A percentile compares a stretch with the other conserved stretches of the same genome.
phyloP scores from a whole-genome alignment of 2,888 invertebrate species.

The Drosophila kokeensis region DNA sequence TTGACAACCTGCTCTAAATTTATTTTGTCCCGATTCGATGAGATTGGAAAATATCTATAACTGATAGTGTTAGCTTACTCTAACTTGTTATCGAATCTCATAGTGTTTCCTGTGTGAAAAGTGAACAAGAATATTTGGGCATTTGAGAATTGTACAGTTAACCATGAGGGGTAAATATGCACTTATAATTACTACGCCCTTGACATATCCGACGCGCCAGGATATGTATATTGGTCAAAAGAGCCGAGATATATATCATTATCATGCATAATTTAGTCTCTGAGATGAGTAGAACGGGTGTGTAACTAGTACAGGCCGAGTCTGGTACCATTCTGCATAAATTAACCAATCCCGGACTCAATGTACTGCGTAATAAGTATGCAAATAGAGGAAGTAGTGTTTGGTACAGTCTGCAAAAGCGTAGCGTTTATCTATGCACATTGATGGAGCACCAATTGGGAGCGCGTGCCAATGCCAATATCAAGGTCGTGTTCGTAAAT shows the following conservation, averaged over 20 bases:
- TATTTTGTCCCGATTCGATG: not conserved
- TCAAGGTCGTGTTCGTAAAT: not conserved
- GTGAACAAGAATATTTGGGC: not conserved
- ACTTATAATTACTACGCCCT: too few relatives aligned
- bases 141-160: not conserved
- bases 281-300: not conserved
- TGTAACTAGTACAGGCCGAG: not conserved
- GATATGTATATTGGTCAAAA: not conserved
- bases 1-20: too few relatives aligned
- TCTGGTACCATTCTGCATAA: not conserved
- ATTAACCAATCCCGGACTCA: not conserved
- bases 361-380: not conserved
- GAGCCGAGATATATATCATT: not conserved
- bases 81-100: not conserved
- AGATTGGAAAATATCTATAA: not conserved
- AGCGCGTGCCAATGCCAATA: not conserved
- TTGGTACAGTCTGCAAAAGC: not conserved
- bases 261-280: not conserved
- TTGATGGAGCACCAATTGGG: not conserved
- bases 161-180: not conserved
- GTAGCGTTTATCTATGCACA: not conserved
- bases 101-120: not conserved
- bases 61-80: not conserved
- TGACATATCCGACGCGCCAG: too few relatives aligned
- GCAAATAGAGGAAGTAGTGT: not conserved